Base-by-base conservation (phyloP, 1,140 invertebrate genomes). In the Cyphomyrmex costatus region DNA sequence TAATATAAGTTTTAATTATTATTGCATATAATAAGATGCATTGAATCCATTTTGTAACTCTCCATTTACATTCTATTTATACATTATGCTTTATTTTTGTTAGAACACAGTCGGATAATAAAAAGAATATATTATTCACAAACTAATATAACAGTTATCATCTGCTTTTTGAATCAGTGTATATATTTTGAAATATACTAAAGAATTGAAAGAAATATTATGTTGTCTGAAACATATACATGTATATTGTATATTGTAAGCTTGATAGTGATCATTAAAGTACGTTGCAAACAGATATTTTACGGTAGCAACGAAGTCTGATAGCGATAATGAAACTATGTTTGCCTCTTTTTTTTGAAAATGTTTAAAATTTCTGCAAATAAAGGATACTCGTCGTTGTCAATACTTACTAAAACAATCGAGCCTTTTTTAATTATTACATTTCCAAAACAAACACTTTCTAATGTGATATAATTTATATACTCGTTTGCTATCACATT, bases 241-340 rank as follows among this genome's bases (percentile, higher is more conserved):
- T n/a, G n/a, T n/a, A n/a, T n/a, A 36, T 6, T 56, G 12, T 53
- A 73, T 33, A 14, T 3, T 30, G 30, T 74, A 74, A 21, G 71
- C 71, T 74, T 74, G 71, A 12, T 49, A 51, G 33, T 58, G 51
- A 74, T 7, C 16, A 74, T 74, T 51, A 58, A 53, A 74, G 7
- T 74, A 58, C 1, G 0, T 24, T 58, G 71, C 3, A 58, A 21
- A 74, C n/a, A 74, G 1, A 73, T 73, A 73, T 74, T 36, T 33
- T 1, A 56, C 16, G 10, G 12, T 56, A 56, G 19, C 51, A 58
- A 8, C 16, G 10, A 74, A 74, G 56, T 49, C 0, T n/a, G 51
- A 74, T 36, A 12, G 10, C n/a, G 51, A 30, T 30, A 53, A 12
- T 36, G 5, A 58, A 36, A 14, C 8, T 12, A 30, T 8, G 16